Percentiles rank a stretch among this genome's conserved stretches.
phyloP scores from a whole-genome alignment of 1,140 invertebrate genomes.

The Holcopasites calliopsidis region DNA sequence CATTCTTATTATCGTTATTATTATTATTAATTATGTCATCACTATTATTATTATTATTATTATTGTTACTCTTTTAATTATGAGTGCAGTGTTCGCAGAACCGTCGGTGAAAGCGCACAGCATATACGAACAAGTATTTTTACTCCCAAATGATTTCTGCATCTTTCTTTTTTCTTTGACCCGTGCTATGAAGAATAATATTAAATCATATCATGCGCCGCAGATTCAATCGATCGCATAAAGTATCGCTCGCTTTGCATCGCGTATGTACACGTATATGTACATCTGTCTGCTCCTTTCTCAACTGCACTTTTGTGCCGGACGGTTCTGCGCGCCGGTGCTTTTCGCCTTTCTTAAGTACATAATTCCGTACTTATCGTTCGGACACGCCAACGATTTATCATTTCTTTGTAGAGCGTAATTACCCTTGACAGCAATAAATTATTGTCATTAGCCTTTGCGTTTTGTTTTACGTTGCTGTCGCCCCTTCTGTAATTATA shows the following conservation, averaged over 20 bases:
- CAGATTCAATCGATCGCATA: conserved; percentile 4
- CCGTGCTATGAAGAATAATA: too few relatives aligned
- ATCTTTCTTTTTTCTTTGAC: background rate
- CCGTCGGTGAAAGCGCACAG: conserved; percentile 39
- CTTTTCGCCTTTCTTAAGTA: conserved; percentile 43
- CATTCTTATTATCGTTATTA: conserved; percentile 47
- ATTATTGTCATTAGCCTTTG: conserved; percentile 77
- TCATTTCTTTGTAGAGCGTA: conserved; percentile 78
- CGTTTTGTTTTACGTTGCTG: conserved; percentile 71
- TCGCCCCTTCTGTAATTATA: conserved; percentile 46
- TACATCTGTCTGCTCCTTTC: background rate
- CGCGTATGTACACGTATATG: background rate
- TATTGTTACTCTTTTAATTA: conserved; percentile 68
- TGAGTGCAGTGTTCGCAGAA: conserved; percentile 62
- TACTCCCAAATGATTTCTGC: background rate
- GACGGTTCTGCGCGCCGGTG: conserved; percentile 51
- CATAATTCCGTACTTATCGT: conserved; percentile 73
- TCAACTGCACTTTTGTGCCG: background rate
- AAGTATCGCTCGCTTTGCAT: background rate
- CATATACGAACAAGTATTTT: background rate
- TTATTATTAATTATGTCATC: conserved; percentile 68
- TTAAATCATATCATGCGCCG: too few relatives aligned
- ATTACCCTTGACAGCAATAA: conserved; percentile 77
- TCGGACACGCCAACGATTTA: conserved; percentile 71
- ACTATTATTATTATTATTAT: conserved; percentile 68